Percentiles rank a stretch among this genome's conserved stretches.
Evolutionary conservation across 2,888 invertebrate genomes (phyloP).

Genomic region (Phyllotreta striolata): DNA sequence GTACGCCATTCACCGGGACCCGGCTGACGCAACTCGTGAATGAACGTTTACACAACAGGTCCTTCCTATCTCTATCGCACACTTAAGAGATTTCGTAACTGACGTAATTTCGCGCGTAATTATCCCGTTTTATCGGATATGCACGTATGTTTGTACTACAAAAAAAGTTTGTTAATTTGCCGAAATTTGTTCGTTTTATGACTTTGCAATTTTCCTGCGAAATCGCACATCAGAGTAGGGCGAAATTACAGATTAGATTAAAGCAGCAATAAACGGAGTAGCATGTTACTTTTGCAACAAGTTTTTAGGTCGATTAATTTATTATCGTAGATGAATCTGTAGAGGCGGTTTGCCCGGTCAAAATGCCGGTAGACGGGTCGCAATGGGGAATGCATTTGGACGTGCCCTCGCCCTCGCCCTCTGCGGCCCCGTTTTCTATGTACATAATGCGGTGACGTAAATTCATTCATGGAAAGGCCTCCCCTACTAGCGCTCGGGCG

Average conservation of each 20-base stretch:
- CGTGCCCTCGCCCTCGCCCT: slow-evolving; percentile 15
- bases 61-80: neutral
- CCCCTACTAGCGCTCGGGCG: slow-evolving; percentile 45
- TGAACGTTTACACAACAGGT: slow-evolving; percentile 11
- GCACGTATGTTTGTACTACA: neutral
- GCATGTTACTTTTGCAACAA: no score
- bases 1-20: slow-evolving; percentile 4
- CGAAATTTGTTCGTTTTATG: no score
- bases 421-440: slow-evolving; percentile 29
- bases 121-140: neutral
- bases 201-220: no score
- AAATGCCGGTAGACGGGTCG: no score
- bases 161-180: neutral
- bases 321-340: no score
- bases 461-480: slow-evolving; percentile 48
- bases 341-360: no score
- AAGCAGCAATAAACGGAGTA: no score
- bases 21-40: slow-evolving; percentile 9
- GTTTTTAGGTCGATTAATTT: no score
- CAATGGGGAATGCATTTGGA: slow-evolving; percentile 8
- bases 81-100: neutral
- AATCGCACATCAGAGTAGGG: no score
- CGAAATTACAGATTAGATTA: no score
- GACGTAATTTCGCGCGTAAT: slow-evolving; percentile 8
- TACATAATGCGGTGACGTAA: slow-evolving; percentile 45